Base-by-base conservation (phyloP, 2,888 invertebrate genomes). In the Acanthoscelides obtectus region DNA sequence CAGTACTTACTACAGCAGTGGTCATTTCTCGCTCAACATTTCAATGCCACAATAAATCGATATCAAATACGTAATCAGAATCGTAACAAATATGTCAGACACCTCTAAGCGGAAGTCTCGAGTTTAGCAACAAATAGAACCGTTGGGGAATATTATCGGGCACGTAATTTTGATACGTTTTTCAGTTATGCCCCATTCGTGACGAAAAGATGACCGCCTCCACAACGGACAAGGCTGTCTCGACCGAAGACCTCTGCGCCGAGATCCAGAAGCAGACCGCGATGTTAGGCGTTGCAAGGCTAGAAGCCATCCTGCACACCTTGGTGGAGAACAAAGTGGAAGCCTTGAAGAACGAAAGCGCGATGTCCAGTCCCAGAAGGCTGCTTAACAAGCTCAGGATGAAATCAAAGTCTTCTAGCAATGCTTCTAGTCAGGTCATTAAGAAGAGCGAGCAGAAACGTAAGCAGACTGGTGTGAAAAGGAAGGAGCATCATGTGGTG, bases 301-400 rank as follows among this genome's bases (percentile, higher is more conserved):
- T 85, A 81, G 92, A 93, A 84, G 90, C 92, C 69, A 90, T 92
- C 77, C 87, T 93, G 78, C 90, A 92, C 71, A 91, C 91, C 77
- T 87, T 92, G 75, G 91, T 93, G 76, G 91, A 92, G 85, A 90
- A 89, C 80, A 93, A 93, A 87, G 89, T 91, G 83, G 87, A 91
- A 86, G 87, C 91, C 81, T 85, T 89, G 86, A 87, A 88, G 83
- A 85, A 77, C 83, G 86, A 78, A 81, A 80, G 84, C 75, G 78
- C 82, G 66, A 86, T 86, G 67, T 81, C 85, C 19, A 87, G 86
- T 78, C 87, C 86, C 1, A 84, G 84, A 74, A 81, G 77, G 69
- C 77, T 84, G 70, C 76, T 83, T 66, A 81, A 82, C 66, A 82
- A 86, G 71, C 81, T 86, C 25, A 77, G 76, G 74, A 70, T 76